Evolutionary conservation across 2,888 invertebrate genomes (phyloP).

Genomic region (Camponotus fellah): DNA sequence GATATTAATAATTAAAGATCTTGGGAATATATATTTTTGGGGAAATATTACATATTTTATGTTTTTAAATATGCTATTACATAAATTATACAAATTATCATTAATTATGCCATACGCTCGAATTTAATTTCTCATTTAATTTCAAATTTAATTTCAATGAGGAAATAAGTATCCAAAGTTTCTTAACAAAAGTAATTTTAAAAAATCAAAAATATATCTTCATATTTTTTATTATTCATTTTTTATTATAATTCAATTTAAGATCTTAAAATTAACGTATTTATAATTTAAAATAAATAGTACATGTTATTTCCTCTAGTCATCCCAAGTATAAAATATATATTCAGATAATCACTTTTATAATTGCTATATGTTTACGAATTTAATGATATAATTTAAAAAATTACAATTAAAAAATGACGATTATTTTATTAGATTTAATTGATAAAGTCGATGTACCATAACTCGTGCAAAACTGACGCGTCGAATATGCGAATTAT

Average conservation of each 20-base stretch:
- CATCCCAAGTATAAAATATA: background rate
- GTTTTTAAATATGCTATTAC: too few relatives aligned
- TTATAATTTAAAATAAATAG: background rate
- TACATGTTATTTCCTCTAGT: background rate
- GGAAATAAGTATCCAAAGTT: background rate
- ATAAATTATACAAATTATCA: too few relatives aligned
- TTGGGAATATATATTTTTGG: too few relatives aligned
- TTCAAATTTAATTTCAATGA: too few relatives aligned
- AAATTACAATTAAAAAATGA: background rate
- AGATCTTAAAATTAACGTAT: background rate
- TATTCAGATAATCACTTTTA: constrained; percentile 10
- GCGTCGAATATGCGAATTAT: constrained; percentile 59
- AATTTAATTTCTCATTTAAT: too few relatives aligned
- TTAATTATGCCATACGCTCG: too few relatives aligned
- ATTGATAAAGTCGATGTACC: background rate
- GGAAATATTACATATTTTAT: too few relatives aligned
- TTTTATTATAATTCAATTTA: background rate
- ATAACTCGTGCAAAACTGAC: background rate
- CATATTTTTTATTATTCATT: background rate
- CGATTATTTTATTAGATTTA: constrained; percentile 21
- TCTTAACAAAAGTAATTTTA: background rate
- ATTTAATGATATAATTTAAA: background rate
- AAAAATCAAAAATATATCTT: background rate
- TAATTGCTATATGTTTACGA: background rate
- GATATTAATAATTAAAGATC: too few relatives aligned